Base-by-base conservation (phyloP, 2,888 invertebrate genomes). In the Ornithoptera priamus region DNA sequence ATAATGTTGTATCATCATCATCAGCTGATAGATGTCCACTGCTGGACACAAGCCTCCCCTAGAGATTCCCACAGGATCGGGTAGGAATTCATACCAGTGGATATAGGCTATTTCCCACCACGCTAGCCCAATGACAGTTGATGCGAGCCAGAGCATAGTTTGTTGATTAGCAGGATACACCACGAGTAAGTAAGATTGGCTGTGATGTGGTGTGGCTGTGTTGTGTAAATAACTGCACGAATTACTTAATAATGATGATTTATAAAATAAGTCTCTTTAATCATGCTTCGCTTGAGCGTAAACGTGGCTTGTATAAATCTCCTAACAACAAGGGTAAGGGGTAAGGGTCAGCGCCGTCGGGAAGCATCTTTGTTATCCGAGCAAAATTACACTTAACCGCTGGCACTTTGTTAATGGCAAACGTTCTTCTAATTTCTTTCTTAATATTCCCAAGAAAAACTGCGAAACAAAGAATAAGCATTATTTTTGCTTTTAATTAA, bases 281-380 rank as follows among this genome's bases (percentile, higher is more conserved):
- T 22, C 15, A 22, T n/a, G 12, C 22, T 58, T 15, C 7, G 22
- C 15, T 58, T 58, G 18, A 12, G 22, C 7, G 57, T 56, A 64
- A n/a, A 57, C 5, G 57, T 50, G 2, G 50, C 62, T 15, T 17
- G 57, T 57, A 65, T 65, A 65, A 65, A 57, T 65, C 65, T 57
- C 30, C 20, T 65, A 65, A 57, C 65, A 53, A 63, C 53, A 53
- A 63, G 18, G 22, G 22, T 22, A 22, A 22, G 22, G 22, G 1
- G 22, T 22, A 22, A 39, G 56, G 42, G 65, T 65, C 65, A 39
- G 22, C 56, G 57, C 57, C 57, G 65, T 65, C 65, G 57, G 20
- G 65, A 65, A 58, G 39, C 36, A 65, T 65, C 65, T 65, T 65
- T 65, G 65, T 57, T 57, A 65, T 36, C 22, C 39, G 65, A 65